phyloP scores from a whole-genome alignment of 2,888 invertebrate species.

The Lithosia quadra region DNA sequence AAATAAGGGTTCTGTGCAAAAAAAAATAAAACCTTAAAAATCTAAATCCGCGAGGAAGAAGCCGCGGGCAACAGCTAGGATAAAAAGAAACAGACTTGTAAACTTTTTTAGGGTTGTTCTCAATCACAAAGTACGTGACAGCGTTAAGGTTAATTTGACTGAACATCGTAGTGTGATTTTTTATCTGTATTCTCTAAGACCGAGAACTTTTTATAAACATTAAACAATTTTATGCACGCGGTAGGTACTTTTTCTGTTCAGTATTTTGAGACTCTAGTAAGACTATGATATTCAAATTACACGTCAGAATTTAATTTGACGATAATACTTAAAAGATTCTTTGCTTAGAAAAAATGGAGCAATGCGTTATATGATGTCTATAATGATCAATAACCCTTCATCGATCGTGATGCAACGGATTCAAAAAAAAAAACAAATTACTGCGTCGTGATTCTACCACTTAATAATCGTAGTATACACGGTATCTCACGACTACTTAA shows the following conservation, averaged over 20 bases:
- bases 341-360: constrained; percentile 66
- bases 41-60: no score
- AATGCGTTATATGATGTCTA: constrained; percentile 75
- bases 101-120: constrained; percentile 57
- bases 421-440: constrained; percentile 73
- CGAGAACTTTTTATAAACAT: constrained; percentile 59
- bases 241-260: constrained; percentile 68
- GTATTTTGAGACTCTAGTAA: constrained; percentile 46
- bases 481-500: constrained; percentile 86
- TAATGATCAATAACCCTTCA: constrained; percentile 83
- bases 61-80: no score
- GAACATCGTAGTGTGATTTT: constrained; percentile 67
- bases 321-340: constrained; percentile 68
- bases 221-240: constrained; percentile 73
- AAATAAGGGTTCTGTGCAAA: no score
- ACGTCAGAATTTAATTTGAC: constrained; percentile 61
- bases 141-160: constrained; percentile 74
- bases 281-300: constrained; percentile 56
- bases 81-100: constrained; percentile 52
- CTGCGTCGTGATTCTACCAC: constrained; percentile 82
- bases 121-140: constrained; percentile 75
- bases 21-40: no score
- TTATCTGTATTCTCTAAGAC: constrained; percentile 54
- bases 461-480: constrained; percentile 82
- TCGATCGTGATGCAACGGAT: constrained; percentile 72